Evolutionary conservation across 1,140 invertebrate genomes (phyloP), one percentile per base, ranked within the genome.

Genomic region (Heliconius melpomene): DNA sequence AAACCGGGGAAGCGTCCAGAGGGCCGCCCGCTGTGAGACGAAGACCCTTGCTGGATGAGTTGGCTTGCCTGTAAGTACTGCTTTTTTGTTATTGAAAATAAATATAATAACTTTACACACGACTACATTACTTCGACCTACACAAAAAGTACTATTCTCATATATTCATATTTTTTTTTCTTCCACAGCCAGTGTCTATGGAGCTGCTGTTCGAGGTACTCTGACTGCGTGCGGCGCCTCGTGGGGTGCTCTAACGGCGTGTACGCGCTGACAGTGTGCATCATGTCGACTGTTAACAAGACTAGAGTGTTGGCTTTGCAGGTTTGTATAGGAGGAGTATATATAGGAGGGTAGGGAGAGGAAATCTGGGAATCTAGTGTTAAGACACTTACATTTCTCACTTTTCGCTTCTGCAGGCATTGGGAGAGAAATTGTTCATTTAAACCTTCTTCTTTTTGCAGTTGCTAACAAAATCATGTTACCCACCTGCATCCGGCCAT

Each of bases 251-350:
- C 97, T 11, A 97, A 97, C 36, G 98, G 98, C 46, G 95, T 98
- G 9, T 97, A 98, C 89, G 97, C 98, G 1, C 94, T 99, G 0
- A 97, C 98, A 5, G 97, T 98, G 20, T 98, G 97, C 94, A 97
- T 98, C 84, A 97, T 98, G 95, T 98, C 97, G 84, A 98, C 97
- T 74, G 96, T 97, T 77, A 98, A 97, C 85, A 97, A 97, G 89
- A 97, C 97, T 13, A 95, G 98, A 85, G 96, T 98, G 46, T 94
- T 98, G 38, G 97, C 97, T n/a, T 94, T 98, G 36, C 97, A 98
- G 96, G 97, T 98, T 89, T 72, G 16, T 40, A 9, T 40, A 40
- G 8, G 8, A 40, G 11, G 40, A 32, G 29, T 32, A 32, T 13
- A 20, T 2, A 52, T 20, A 18, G 18, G 0, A 52, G 50, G 50